phyloP scores from a whole-genome alignment of 2,888 invertebrate genomes.

The Dromius quadrimaculatus region DNA sequence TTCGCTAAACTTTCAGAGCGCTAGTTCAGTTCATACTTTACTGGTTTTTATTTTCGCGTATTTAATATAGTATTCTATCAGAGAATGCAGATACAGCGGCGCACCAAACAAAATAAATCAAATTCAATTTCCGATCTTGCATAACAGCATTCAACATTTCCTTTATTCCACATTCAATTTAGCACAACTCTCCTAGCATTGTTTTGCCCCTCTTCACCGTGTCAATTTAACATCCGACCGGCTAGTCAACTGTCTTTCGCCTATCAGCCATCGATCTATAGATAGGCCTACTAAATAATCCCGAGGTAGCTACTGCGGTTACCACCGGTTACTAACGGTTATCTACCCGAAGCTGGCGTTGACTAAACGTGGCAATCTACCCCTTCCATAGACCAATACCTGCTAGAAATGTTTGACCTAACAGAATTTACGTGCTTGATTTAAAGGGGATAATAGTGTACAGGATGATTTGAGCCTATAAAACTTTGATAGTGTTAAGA shows the following conservation, averaged over 20 bases:
- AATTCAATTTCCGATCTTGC: no score
- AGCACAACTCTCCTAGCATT: not conserved
- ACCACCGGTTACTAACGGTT: slow-evolving; percentile 5
- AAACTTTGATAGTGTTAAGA: no score
- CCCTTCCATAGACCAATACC: not conserved
- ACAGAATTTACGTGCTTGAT: not conserved
- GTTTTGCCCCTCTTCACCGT: not conserved
- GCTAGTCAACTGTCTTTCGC: no score
- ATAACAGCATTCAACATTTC: no score
- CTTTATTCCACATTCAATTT: not conserved
- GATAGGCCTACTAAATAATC: slow-evolving; percentile 3
- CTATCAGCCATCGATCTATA: slow-evolving; percentile 3
- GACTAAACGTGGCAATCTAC: not conserved
- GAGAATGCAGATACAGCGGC: no score
- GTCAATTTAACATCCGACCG: no score
- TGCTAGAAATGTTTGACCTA: not conserved
- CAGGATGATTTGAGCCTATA: no score
- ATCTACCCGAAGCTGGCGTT: not conserved
- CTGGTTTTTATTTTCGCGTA: no score
- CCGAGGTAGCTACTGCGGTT: not conserved
- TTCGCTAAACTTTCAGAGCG: no score
- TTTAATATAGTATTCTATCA: no score
- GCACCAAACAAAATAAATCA: no score
- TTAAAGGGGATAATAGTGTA: not conserved
- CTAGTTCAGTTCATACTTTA: no score